Base-by-base conservation (phyloP, 2,113 vertebrate genomes). In the Hystrix cristata region DNA sequence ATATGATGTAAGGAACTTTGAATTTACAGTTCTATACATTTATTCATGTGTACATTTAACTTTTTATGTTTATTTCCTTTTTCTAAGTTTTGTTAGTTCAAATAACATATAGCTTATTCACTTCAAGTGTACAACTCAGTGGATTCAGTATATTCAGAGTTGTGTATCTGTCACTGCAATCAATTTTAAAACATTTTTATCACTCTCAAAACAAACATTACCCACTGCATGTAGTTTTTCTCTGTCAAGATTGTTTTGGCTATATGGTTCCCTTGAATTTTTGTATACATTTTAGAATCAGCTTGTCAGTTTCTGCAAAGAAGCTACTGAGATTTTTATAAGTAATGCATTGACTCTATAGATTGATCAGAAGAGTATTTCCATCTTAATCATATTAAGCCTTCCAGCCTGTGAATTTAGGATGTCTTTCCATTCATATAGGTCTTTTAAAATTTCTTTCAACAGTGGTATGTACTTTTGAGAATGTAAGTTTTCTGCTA, bases 371-470 rank as follows among this genome's bases (percentile, higher is more conserved):
- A 1, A 89, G n/a, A 92, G 0, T 53, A 67, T 96, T 87, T 62
- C 57, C 31, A 59, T 94, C 25, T 46, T 95, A 92, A 81, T 51
- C 62, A 16, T 78, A 16, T 16, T 91, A 72, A 76, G 15, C 38
- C 27, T 64, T 71, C 14, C 19, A 65, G 3, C 59, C 57, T 38
- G 18, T 94, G 19, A 91, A 34, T 95, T 67, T 85, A 92, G 34
- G 12, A 27, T 71, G 7, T 60, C 12, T 78, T 89, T 92, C 69
- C 19, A 19, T 59, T 60, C 62, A 71, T 43, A 74, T 85, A 64
- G n/a, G 46, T 76, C 67, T 91, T 91, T 57, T 65, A 85, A 81
- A 88, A n/a, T 80, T 95, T 84, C 76, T 82, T 93, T 64, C 23
- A 64, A 15, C 21, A 21, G 12, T 87, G n/a, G 55, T 74, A 91